A percentile compares a stretch with the other conserved stretches of the same genome.
Conservation (phyloP, 1,140 invertebrate genomes). For the Lasioglossum albipes region DNA sequence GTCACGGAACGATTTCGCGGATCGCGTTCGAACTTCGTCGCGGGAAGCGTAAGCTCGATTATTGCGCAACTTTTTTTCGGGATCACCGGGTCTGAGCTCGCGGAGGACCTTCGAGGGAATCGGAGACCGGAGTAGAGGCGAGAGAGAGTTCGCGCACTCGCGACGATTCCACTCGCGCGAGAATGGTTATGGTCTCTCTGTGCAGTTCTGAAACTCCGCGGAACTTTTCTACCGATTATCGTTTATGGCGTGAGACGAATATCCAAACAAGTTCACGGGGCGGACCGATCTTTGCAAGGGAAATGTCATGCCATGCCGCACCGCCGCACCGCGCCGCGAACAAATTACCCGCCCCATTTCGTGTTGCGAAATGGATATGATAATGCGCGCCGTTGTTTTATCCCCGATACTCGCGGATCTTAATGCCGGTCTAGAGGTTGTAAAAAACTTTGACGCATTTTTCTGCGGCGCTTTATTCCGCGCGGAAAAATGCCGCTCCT, state of each 20-base stretch:
- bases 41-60: neutral
- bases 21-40: neutral
- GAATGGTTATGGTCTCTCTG: slow-evolving; percentile 16
- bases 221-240: slow-evolving; percentile 42
- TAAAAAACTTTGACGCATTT: neutral
- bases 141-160: neutral
- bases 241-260: slow-evolving; percentile 41
- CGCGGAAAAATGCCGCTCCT: neutral
- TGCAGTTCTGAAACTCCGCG: neutral
- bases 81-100: neutral
- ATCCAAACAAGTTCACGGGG: slow-evolving; percentile 19
- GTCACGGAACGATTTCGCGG: neutral
- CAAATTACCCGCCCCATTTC: slow-evolving; percentile 2
- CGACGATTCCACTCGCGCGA: neutral
- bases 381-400: neutral
- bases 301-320: neutral
- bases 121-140: neutral
- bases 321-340: neutral
- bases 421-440: neutral
- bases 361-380: neutral
- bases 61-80: slow-evolving; percentile 3
- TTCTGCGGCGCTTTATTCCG: neutral
- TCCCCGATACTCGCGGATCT: neutral
- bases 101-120: no score
- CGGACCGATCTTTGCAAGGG: neutral